Evolutionary conservation across 1,140 invertebrate species (phyloP).

Genomic region (Galleria mellonella): DNA sequence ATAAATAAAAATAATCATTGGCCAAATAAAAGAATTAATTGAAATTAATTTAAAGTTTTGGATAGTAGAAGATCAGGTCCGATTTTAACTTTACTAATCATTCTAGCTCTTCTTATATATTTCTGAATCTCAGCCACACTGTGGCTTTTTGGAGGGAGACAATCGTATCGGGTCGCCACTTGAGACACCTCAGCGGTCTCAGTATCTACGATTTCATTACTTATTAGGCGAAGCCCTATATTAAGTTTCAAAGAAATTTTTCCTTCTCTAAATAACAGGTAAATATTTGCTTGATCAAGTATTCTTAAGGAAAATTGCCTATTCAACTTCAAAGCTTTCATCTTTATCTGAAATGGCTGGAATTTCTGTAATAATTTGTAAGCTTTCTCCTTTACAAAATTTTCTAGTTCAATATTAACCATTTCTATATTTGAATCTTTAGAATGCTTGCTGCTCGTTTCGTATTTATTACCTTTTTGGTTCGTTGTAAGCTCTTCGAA

Average conservation of each 20-base stretch:
- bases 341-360: conserved; percentile 33
- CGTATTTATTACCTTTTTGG: neutral
- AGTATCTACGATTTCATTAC: conserved; percentile 30
- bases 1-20: too few relatives aligned
- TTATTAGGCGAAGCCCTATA: conserved; percentile 32
- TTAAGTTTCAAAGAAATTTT: conserved; percentile 27
- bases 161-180: conserved; percentile 23
- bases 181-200: conserved; percentile 15
- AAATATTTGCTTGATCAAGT: conserved; percentile 32
- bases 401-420: conserved; percentile 33
- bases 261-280: conserved; percentile 27
- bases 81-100: neutral
- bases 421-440: conserved; percentile 18
- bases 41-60: too few relatives aligned
- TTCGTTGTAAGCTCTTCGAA: neutral
- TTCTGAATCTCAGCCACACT: conserved; percentile 10
- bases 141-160: conserved; percentile 1
- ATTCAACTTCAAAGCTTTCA: conserved; percentile 40
- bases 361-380: conserved; percentile 24
- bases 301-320: conserved; percentile 36
- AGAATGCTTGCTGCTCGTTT: neutral
- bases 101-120: conserved; percentile 4
- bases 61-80: neutral
- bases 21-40: too few relatives aligned
- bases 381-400: conserved; percentile 29